phyloP scores from a whole-genome alignment of 2,797 vertebrate species.

The Smutsia temminckii region DNA sequence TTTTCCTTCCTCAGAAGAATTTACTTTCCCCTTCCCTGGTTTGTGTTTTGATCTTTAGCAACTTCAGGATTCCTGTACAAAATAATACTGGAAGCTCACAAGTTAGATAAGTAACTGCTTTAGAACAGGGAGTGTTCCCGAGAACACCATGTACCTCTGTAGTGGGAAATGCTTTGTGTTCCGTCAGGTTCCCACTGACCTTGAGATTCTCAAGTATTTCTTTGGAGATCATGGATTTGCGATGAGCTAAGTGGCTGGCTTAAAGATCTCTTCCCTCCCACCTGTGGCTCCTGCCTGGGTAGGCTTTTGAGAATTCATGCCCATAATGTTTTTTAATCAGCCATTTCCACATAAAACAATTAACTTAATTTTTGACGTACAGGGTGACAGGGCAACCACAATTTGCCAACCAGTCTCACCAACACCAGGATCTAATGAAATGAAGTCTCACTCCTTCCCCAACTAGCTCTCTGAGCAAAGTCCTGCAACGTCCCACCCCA shows the following conservation, averaged over 20 bases:
- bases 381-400: accelerated
- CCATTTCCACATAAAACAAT: background rate
- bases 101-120: background rate
- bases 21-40: background rate
- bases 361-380: background rate
- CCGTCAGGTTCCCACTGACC: background rate
- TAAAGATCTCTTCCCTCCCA: background rate
- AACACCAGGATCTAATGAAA: accelerated
- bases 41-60: background rate
- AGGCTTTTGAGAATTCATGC: background rate
- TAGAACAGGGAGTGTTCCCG: background rate
- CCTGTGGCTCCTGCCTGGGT: background rate
- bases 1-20: background rate
- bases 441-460: background rate
- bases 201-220: background rate
- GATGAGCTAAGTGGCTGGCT: background rate
- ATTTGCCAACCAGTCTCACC: background rate
- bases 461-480: background rate
- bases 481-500: background rate
- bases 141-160: background rate
- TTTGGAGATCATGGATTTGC: background rate
- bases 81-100: background rate
- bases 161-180: background rate
- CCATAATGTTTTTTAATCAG: background rate
- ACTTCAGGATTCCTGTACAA: background rate